phyloP scores from a whole-genome alignment of 2,888 invertebrate genomes.

The Mesorhabditis sp. region DNA sequence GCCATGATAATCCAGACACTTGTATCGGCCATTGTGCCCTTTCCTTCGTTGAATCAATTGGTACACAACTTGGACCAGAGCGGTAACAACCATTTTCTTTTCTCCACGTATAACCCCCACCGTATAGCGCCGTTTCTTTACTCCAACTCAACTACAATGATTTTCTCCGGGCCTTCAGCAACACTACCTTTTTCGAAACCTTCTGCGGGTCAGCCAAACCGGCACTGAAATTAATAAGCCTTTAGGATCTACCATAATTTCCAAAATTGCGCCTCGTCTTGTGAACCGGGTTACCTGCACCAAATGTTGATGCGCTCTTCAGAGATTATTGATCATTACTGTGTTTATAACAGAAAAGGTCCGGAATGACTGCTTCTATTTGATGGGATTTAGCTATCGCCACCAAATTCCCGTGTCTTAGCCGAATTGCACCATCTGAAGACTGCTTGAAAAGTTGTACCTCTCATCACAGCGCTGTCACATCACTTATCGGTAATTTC shows the following conservation, averaged over 20 bases:
- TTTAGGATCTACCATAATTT: slow-evolving; percentile 50
- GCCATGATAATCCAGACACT: slow-evolving; percentile 42
- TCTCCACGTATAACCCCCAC: not conserved
- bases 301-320: slow-evolving; percentile 46
- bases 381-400: slow-evolving; percentile 34
- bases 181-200: slow-evolving; percentile 50
- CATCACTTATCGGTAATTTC: slow-evolving; percentile 21
- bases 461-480: slow-evolving; percentile 48
- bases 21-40: slow-evolving; percentile 55
- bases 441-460: slow-evolving; percentile 51
- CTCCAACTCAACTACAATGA: slow-evolving; percentile 54
- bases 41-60: slow-evolving; percentile 46
- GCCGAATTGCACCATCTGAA: slow-evolving; percentile 33
- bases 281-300: slow-evolving; percentile 51
- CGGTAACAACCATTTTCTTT: slow-evolving; percentile 10
- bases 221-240: too few relatives aligned
- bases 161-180: slow-evolving; percentile 49
- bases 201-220: slow-evolving; percentile 44
- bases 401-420: slow-evolving; percentile 49
- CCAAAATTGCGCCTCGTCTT: slow-evolving; percentile 50
- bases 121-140: slow-evolving; percentile 14
- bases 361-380: not conserved
- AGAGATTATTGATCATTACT: slow-evolving; percentile 54
- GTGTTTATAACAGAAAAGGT: slow-evolving; percentile 53
- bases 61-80: slow-evolving; percentile 39